Evolutionary conservation across 2,888 invertebrate species (phyloP), one percentile per base, ranked within the genome.

Genomic region (Stegophylla sp.): DNA sequence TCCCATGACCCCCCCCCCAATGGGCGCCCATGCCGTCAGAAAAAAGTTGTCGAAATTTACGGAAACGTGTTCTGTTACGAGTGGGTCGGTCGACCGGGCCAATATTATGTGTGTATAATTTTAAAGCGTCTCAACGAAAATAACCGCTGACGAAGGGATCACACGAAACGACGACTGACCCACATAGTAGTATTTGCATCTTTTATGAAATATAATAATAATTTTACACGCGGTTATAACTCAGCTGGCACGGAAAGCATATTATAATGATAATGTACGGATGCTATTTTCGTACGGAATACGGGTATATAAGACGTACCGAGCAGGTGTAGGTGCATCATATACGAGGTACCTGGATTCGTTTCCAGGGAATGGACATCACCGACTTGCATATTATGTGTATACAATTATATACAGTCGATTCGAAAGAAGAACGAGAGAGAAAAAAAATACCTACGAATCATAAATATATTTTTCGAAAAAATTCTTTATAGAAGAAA

Each of bases 131-230:
- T 43, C 43, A 56, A 72, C 72, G 12, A 72, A 72, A 72, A 72
- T 72, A 72, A 72, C 72, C 17, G 23, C 72, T 72, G 56, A 72
- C 41, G 56, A 56, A 72, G 5, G 41, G 56, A 53, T 56, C 72
- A 56, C 72, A 56, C 72, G 23, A 72, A 72, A 56, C 41, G 20
- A 56, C 72, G 20, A 56, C 72, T 56, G 56, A 56, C 72, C 72
- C 23, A 72, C 41, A 41, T 72, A 51, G 17, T 51, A 13, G 2
- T n/a, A n/a, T 15, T 69, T 20, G 34, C 17, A 17, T 61, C 26
- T 26, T 15, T 17, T 7, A 34, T 28, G 4, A 51, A 17, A 17
- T 17, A 17, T 17, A 17, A 51, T 3, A 17, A 61, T 28, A 17
- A 5, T 9, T 61, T 28, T 28, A 51, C n/a, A 3, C 23, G 20